phyloP scores from a whole-genome alignment of 2,113 vertebrate genomes.

The Ctenomys sociabilis region DNA sequence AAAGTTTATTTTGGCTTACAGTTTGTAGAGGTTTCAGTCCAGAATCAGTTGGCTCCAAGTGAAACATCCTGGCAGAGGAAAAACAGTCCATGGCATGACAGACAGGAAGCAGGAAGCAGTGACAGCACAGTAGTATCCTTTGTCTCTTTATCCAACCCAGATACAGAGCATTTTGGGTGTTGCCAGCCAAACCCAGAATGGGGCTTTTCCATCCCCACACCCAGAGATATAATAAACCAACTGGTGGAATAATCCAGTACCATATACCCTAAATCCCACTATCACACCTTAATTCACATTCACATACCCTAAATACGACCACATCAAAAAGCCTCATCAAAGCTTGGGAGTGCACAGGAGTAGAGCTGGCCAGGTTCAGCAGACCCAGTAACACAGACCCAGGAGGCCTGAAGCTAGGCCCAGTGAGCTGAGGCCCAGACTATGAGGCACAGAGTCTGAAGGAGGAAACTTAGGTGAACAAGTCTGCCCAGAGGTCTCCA shows the following conservation, averaged over 20 bases:
- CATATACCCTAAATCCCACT: neutral
- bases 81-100: neutral
- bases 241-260: neutral
- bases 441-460: too few species aligned
- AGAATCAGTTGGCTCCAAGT: too few species aligned
- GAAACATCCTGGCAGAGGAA: neutral
- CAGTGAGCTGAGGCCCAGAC: too few species aligned
- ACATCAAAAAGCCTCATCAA: neutral
- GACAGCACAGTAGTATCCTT: neutral
- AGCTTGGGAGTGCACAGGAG: too few species aligned
- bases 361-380: too few species aligned
- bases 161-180: neutral
- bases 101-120: neutral
- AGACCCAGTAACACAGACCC: too few species aligned
- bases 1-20: neutral
- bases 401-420: too few species aligned
- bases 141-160: neutral
- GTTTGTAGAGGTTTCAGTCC: neutral
- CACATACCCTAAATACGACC: neutral
- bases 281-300: neutral
- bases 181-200: too few species aligned
- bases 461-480: too few species aligned
- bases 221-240: neutral
- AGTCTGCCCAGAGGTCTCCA: too few species aligned
- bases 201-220: neutral